Evolutionary conservation across 2,113 vertebrate species (phyloP).

Genomic region (Anhinga anhinga): DNA sequence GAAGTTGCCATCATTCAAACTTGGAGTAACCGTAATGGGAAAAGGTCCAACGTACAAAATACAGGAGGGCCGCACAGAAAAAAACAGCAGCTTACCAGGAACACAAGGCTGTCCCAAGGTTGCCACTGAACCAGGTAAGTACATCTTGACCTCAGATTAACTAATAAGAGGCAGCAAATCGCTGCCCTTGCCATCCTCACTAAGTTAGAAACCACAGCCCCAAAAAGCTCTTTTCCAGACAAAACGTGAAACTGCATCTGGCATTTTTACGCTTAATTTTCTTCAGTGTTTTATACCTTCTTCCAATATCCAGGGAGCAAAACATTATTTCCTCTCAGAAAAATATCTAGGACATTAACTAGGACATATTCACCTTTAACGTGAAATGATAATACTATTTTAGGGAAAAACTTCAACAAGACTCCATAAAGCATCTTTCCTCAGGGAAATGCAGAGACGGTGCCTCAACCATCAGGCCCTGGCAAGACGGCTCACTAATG

Average conservation of each 20-base stretch:
- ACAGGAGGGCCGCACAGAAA: neutral
- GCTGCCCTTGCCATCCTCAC: accelerated
- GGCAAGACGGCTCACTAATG: neutral
- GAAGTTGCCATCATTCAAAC: neutral
- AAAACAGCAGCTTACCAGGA: neutral
- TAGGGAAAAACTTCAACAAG: neutral
- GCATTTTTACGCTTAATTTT: neutral
- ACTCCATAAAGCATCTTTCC: neutral
- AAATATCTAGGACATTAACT: constrained; percentile 51
- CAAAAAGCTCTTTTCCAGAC: neutral
- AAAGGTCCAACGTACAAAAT: neutral
- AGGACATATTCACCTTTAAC: constrained; percentile 11
- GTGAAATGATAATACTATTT: constrained; percentile 17
- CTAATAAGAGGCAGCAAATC: neutral
- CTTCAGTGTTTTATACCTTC: neutral
- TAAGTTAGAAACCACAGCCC: neutral
- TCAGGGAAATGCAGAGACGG: neutral
- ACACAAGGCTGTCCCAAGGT: neutral
- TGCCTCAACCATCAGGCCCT: neutral
- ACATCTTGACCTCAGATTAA: neutral
- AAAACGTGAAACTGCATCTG: neutral
- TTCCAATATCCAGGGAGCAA: neutral
- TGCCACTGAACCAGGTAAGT: neutral
- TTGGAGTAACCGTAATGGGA: neutral
- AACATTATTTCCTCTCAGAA: neutral